Percentiles rank a stretch among this genome's conserved stretches.
These are phyloP conservation scores for Hyposoter dolosus DNA, from an alignment of 2,888 invertebrate genomes.

Conservation along the genomic window DNA sequence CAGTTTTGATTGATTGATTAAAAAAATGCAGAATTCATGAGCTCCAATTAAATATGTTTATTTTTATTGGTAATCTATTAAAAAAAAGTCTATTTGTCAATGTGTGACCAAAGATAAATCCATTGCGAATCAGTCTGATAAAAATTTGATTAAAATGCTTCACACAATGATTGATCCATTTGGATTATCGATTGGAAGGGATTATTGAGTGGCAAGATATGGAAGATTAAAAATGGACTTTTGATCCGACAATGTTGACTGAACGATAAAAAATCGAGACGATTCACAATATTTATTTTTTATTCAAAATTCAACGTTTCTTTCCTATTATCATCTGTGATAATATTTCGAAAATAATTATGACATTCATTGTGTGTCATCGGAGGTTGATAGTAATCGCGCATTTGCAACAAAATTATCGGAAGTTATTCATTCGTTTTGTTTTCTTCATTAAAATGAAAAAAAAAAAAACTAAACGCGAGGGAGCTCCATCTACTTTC, in stretches of 20 bases:
- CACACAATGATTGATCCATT: background rate
- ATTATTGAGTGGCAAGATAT: background rate
- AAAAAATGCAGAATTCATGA: background rate
- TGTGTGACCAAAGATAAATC: background rate
- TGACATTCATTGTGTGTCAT: background rate
- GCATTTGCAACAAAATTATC: background rate
- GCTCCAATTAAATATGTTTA: background rate
- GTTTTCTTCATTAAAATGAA: too few relatives aligned
- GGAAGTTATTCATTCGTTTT: background rate
- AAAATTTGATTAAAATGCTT: conserved; percentile 1
- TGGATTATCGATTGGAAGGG: background rate
- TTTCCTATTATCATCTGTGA: background rate
- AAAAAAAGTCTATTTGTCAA: background rate
- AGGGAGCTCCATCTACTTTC: background rate
- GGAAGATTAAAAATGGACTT: conserved; percentile 3
- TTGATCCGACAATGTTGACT: background rate
- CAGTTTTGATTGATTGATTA: background rate
- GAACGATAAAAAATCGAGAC: background rate
- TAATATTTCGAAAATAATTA: background rate
- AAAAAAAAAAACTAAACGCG: too few relatives aligned
- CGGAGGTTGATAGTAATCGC: background rate
- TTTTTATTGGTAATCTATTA: background rate
- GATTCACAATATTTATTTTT: background rate
- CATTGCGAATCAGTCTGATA: background rate
- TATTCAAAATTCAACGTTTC: background rate